phyloP scores from a whole-genome alignment of 1,140 invertebrate genomes.

The Philotrypesis tridentata region DNA sequence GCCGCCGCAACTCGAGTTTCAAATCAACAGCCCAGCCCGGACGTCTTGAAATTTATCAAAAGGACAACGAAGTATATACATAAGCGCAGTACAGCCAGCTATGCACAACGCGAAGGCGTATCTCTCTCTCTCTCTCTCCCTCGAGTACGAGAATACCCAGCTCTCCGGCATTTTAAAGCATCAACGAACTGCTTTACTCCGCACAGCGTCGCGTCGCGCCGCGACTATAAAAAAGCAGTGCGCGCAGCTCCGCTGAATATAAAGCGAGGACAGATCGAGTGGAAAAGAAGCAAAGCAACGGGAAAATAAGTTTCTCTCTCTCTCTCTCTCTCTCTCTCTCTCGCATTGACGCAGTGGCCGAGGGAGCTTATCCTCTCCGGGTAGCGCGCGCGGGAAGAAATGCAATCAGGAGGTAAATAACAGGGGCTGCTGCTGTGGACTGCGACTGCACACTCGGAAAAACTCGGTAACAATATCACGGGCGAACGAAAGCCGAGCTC shows the following conservation, averaged over 20 bases:
- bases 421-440: not conserved
- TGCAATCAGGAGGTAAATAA: conserved; percentile 5
- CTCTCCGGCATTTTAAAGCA: not conserved
- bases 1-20: too few relatives aligned
- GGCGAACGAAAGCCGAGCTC: too few relatives aligned
- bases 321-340: too few relatives aligned
- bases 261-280: not conserved
- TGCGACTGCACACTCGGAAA: not conserved
- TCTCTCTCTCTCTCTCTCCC: too few relatives aligned
- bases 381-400: not conserved
- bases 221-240: not conserved
- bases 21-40: too few relatives aligned
- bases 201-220: too few relatives aligned
- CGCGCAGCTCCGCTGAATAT: not conserved
- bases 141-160: too few relatives aligned
- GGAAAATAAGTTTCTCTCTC: not conserved
- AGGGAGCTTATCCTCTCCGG: not conserved
- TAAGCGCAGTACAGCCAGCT: too few relatives aligned
- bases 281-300: not conserved
- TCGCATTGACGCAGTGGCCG: not conserved
- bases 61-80: too few relatives aligned
- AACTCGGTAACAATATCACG: not conserved
- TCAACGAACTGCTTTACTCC: too few relatives aligned
- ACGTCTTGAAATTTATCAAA: too few relatives aligned
- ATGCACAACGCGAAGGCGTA: too few relatives aligned